phyloP scores from a whole-genome alignment of 1,140 invertebrate species.

The Rhizoglyphus robini region DNA sequence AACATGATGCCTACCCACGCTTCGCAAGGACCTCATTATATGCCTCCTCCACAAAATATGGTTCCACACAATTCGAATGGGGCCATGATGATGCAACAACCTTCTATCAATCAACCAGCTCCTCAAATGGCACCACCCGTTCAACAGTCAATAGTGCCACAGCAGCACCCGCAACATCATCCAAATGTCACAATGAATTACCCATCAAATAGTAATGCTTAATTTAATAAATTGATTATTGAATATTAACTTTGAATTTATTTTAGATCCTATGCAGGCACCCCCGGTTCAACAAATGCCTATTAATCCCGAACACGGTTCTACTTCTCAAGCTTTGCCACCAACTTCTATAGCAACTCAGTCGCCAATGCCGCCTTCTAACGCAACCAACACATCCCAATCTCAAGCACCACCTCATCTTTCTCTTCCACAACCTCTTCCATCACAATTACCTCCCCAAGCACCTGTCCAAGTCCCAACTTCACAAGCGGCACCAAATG shows the following conservation, averaged over 20 bases:
- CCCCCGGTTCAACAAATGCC: not conserved
- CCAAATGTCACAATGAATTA: no score
- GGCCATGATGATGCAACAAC: no score
- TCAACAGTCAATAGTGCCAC: conserved; percentile 12
- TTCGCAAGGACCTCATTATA: no score
- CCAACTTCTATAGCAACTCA: conserved; percentile 3
- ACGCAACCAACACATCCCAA: conserved; percentile 18
- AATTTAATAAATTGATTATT: no score
- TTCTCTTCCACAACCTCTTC: conserved; percentile 19
- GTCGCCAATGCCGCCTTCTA: conserved; percentile 10
- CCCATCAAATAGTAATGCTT: no score
- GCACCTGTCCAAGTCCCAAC: conserved; percentile 22
- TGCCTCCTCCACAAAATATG: no score
- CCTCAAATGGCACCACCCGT: not conserved
- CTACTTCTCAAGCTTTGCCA: not conserved
- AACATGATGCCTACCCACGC: no score
- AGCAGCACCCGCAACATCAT: not conserved
- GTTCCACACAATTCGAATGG: no score
- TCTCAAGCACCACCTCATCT: conserved; percentile 19
- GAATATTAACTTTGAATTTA: no score
- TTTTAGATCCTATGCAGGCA: no score
- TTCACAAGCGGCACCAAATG: not conserved
- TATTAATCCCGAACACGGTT: not conserved
- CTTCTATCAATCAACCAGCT: not conserved
- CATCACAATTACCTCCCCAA: conserved; percentile 13